Base-by-base conservation (phyloP, 1,140 invertebrate genomes). In the Eubasilissa regina region DNA sequence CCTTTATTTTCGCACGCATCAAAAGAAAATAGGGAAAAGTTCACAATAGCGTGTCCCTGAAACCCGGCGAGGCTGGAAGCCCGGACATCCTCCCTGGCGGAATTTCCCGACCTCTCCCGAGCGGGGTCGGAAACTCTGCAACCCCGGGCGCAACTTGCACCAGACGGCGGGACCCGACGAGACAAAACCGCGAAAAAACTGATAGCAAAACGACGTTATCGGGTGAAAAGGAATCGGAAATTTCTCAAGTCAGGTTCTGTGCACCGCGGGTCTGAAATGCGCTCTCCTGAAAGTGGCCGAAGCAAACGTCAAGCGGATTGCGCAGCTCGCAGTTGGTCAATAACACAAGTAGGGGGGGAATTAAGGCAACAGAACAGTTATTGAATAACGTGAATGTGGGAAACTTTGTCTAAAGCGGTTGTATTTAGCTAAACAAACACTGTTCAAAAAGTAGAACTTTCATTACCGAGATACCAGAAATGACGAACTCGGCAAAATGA, bases 121-220 rank as follows among this genome's bases (percentile, higher is more conserved):
- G n/a, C 13, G n/a, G 0, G 35, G 62, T 9, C 43, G 62, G 43
- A 17, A 17, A 13, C 45, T 12, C 12, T 62, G 62, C 62, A 66
- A 66, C 43, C 58, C 64, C 12, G 44, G 12, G 15, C 64, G 70
- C 70, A 55, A 17, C 15, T 13, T 56, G 70, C 70, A 56, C 73
- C 73, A 56, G 73, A 45, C 73, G 73, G 73, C 73, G 73, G 73
- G 53, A 17, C 15, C 15, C 11, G 73, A 12, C 44, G 48, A 17
- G 51, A 17, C 19, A 15, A 58, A 11, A 58, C 13, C 11, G 11
- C 13, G 55, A 9, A 21, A 64, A 64, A 64, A 64, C 35, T 11
- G 13, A 19, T 10, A 12, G 19, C 21, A 43, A 64, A 25, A 64
- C 13, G 1, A 1, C 1, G 10, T 13, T 21, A 25, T 8, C 60